Conservation (phyloP, 2,888 invertebrate species). For the Metopia argyrocephala region DNA sequence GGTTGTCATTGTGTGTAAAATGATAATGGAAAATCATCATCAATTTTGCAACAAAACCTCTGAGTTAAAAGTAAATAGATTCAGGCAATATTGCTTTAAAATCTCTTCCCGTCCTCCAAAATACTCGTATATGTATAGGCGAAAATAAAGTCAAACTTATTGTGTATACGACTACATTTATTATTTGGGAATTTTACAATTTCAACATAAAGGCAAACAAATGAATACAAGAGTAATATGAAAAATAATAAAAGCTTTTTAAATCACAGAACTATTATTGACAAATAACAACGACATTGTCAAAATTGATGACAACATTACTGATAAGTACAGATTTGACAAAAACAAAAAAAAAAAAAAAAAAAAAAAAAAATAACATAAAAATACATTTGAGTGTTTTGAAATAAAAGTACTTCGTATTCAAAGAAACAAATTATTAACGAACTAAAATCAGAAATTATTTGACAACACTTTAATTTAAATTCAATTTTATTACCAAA, state of each 20-base stretch:
- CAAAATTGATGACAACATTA: constrained; percentile 11
- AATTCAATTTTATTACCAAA: too few relatives aligned
- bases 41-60: constrained; percentile 44
- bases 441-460: constrained; percentile 40
- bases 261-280: constrained; percentile 57
- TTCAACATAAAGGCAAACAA: constrained; percentile 33
- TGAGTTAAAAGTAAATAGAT: constrained; percentile 14
- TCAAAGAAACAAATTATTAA: constrained; percentile 40
- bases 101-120: too few relatives aligned
- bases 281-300: constrained; percentile 46
- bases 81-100: background rate
- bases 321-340: background rate
- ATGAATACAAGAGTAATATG: constrained; percentile 17
- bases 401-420: background rate
- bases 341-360: background rate
- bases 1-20: constrained; percentile 34
- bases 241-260: constrained; percentile 42
- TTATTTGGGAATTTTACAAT: constrained; percentile 20
- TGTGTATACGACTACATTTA: background rate
- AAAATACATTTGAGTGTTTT: too few relatives aligned
- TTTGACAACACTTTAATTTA: too few relatives aligned
- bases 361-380: background rate
- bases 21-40: constrained; percentile 62
- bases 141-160: background rate
- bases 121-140: background rate